Evolutionary conservation across 1,140 invertebrate genomes (phyloP).

Genomic region (Platyscapa corneri): DNA sequence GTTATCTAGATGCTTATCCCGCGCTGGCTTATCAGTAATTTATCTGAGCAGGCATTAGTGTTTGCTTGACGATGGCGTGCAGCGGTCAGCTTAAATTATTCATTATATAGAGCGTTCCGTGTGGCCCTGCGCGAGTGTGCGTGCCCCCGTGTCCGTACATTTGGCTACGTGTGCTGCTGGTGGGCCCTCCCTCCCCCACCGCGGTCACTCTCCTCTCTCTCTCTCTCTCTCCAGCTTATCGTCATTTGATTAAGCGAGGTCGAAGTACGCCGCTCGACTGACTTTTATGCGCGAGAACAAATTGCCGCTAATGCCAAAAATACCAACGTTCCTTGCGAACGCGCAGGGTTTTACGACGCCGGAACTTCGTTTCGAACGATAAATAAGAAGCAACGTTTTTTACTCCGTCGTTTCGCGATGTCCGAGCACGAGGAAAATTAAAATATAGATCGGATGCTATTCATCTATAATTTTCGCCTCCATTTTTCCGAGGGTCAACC

Average conservation of each 20-base stretch:
- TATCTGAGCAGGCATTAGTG: constrained; percentile 75
- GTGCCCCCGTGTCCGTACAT: background rate
- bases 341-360: constrained; percentile 14
- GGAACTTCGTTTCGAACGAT: constrained; percentile 25
- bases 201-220: background rate
- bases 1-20: constrained; percentile 71
- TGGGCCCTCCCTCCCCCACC: background rate
- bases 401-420: background rate
- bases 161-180: background rate
- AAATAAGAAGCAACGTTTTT: constrained; percentile 24
- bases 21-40: constrained; percentile 72
- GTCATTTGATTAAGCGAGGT: constrained; percentile 48
- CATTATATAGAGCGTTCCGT: constrained; percentile 67
- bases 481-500: background rate
- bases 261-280: constrained; percentile 35
- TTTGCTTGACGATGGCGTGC: constrained; percentile 72
- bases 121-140: constrained; percentile 11
- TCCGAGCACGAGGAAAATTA: background rate
- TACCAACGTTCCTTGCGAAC: constrained; percentile 5
- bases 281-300: constrained; percentile 50
- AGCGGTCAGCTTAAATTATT: constrained; percentile 70
- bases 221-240: constrained; percentile 12
- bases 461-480: background rate
- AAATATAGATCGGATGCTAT: background rate
- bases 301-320: constrained; percentile 49